These are phyloP conservation scores for Noctua pronuba DNA, from an alignment of 2,888 invertebrate species.

Conservation along the genomic window DNA sequence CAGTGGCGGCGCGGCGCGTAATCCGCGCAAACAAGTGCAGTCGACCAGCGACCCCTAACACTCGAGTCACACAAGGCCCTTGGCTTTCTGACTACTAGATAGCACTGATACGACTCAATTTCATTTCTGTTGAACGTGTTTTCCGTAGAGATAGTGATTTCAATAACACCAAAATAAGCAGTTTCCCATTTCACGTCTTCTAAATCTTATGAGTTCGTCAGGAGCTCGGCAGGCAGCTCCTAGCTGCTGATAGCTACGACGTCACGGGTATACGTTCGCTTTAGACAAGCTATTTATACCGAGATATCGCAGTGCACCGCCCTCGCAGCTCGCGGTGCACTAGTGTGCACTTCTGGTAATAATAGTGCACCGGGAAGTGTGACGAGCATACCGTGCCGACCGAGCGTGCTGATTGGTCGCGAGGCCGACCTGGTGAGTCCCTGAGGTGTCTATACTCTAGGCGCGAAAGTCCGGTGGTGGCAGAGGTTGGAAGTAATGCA, in stretches of 20 bases:
- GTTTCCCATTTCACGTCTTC: background rate
- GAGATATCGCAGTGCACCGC: background rate
- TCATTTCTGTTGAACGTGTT: background rate
- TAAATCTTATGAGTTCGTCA: background rate
- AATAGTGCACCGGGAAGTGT: slow-evolving; percentile 18
- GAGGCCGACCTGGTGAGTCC: background rate
- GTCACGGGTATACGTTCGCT: background rate
- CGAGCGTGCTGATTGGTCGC: background rate
- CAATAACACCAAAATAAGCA: background rate
- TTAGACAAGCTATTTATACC: slow-evolving; percentile 7
- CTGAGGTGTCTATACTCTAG: background rate
- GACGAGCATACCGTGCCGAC: background rate
- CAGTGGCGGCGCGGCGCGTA: background rate
- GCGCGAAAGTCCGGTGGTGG: no score
- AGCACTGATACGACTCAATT: background rate
- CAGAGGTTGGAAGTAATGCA: background rate
- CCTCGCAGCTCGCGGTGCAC: background rate
- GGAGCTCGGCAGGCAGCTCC: background rate
- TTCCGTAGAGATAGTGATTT: background rate
- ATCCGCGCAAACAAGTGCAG: slow-evolving; percentile 27
- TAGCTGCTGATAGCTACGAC: background rate
- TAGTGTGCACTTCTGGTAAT: background rate
- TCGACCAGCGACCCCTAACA: background rate
- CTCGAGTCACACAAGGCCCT: background rate
- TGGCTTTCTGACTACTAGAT: background rate